Base-by-base conservation (phyloP, 2,888 invertebrate species). In the Rhingia rostrata region DNA sequence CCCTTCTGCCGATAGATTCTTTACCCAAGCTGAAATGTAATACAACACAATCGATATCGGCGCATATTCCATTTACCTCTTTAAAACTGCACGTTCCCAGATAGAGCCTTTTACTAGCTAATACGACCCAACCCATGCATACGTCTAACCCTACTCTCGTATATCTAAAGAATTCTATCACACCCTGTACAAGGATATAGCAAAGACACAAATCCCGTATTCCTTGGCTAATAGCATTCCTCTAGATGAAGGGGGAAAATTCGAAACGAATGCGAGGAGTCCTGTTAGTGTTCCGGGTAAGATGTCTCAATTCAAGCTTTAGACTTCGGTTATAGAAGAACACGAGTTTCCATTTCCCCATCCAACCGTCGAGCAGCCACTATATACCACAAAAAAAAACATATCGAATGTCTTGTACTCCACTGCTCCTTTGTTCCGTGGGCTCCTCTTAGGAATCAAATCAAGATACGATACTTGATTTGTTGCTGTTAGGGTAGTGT, bases 381-480 rank as follows among this genome's bases (percentile, higher is more conserved):
- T 64, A 58, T 74, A 49, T 69, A 39, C 56, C 54, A 37, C 56
- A 37, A 45, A 14, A 56, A 61, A 61, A 54, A 61, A 64, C 78
- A 61, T 61, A 61, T 80, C 66, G 37, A 67, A 67, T 66, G 53
- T 22, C 22, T 22, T 22, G 22, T 70, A 35, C 56, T 63, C 14
- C 53, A 33, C 22, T 41, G 61, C 30, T 67, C 6, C 37, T 22
- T n/a, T 33, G 41, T 39, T 30, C 54, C 32, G 61, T 53, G 10
- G 7, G 30, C 41, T 63, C 56, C 47, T 53, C 12, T 60, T 47
- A 56, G 67, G 56, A 49, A 30, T 14, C 47, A 69, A 63, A 83
- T 83, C 67, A 63, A 73, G 78, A 78, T 78, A 72, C 49, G 49
- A 67, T 61, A 73, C 66, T 73, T 72, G 61, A 83, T 72, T 78